Percentiles rank a stretch among this genome's conserved stretches.
These are phyloP conservation scores for Sebastes matsubarae DNA, from an alignment of 2,797 vertebrate species.

Conservation along the genomic window DNA sequence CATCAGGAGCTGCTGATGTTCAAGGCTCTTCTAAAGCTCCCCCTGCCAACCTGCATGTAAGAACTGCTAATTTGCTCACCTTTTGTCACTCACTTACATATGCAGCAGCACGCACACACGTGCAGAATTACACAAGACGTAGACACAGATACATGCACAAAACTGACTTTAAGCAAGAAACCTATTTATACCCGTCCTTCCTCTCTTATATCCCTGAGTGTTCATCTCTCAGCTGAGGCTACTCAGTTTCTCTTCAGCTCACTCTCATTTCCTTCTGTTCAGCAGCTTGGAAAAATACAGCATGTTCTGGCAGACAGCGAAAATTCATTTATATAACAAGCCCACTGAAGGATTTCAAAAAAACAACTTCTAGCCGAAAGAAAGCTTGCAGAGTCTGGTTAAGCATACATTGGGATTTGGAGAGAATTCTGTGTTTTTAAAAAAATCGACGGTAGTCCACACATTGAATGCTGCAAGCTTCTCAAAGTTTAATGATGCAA, in stretches of 20 bases:
- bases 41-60: conserved; percentile 71
- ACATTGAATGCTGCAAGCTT: background rate
- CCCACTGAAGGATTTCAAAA: conserved; percentile 29
- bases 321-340: conserved; percentile 52
- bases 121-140: conserved; percentile 6
- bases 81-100: conserved; percentile 44
- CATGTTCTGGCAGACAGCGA: conserved; percentile 32
- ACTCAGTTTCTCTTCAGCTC: conserved; percentile 47
- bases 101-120: conserved; percentile 3
- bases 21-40: conserved; percentile 73
- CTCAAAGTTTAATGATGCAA: background rate
- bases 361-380: conserved; percentile 25
- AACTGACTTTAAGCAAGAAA: conserved; percentile 34
- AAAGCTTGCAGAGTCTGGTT: background rate
- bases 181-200: conserved; percentile 24
- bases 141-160: conserved; percentile 1
- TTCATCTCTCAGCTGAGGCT: conserved; percentile 62
- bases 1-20: conserved; percentile 76
- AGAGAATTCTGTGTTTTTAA: background rate
- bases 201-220: conserved; percentile 38
- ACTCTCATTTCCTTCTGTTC: conserved; percentile 43
- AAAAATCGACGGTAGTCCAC: background rate
- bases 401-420: background rate
- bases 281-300: conserved; percentile 43
- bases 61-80: conserved; percentile 62